Evolutionary conservation across 2,888 invertebrate genomes (phyloP), one percentile per base, ranked within the genome.

Genomic region (Hipparchia semele): DNA sequence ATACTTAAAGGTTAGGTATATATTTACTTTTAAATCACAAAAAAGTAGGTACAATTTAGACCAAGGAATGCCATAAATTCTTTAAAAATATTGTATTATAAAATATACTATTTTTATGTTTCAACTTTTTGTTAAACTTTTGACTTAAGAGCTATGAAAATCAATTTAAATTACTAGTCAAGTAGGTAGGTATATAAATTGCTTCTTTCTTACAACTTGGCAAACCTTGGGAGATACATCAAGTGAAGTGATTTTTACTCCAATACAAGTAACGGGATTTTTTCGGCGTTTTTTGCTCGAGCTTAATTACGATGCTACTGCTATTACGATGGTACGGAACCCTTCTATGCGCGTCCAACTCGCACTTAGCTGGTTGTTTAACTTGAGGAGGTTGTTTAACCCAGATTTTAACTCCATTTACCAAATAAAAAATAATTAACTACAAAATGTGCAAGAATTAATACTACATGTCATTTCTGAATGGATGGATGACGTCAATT

Each of bases 221-320:
- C 49, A 64, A 64, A 49, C 62, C 62, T 64, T 49, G 62, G 39
- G 5, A 64, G 49, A 64, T 8, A 61, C 46, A 61, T 61, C 46
- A 23, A 64, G 62, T 49, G 45, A 64, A 49, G 5, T 8, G 45
- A 6, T 59, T 23, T 8, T 6, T 23, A 23, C 23, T 23, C 23
- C 23, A 23, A 23, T 23, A 23, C 23, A 23, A 23, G 23, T 23
- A 23, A 23, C 23, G 23, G 23, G 23, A 23, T 23, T 23, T 23
- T 23, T 23, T 23, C 23, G 23, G 23, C 23, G 23, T 23, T 23
- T 23, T 23, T 23, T 23, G 23, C 23, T 23, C 23, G 23, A 23
- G 23, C 23, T 23, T 23, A 23, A 23, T 23, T 0, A 23, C 1
- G 0, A 23, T n/a, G n/a, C n/a, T n/a, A n/a, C n/a, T n/a, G n/a